Base-by-base conservation (phyloP, 2,797 vertebrate species). In the Smutsia temminckii region DNA sequence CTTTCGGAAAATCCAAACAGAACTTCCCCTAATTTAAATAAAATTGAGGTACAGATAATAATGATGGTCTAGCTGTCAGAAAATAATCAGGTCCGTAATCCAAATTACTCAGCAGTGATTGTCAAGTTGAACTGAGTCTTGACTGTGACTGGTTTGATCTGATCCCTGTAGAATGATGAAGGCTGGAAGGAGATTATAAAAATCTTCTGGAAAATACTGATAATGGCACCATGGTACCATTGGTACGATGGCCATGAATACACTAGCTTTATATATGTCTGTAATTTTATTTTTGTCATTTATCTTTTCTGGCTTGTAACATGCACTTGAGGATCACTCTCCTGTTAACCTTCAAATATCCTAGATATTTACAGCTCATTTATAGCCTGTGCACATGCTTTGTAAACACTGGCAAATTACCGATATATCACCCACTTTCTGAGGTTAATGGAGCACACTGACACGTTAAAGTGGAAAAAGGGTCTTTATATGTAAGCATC, bases 381-480 rank as follows among this genome's bases (percentile, higher is more conserved):
- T 85, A 46, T 11, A 74, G 20, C 61, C 80, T 72, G 46, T 88
- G 34, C 6, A 46, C 27, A 72, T 90, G 51, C 57, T n/a, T 85
- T 93, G 75, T 61, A 63, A 94, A 89, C 20, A 64, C 40, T 27
- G n/a, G 55, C 55, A 89, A 89, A 89, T 87, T 72, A 87, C 11
- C 2, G 61, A 63, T 23, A 25, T 2, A 68, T 21, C 42, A 74
- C 17, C n/a, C 8, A 14, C 42, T 72, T 69, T 46, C 34, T 53
- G 29, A 81, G 55, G 80, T 53, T 29, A 37, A 69, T 83, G 55
- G 66, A 32, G n/a, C 46, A 72, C 59, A 77, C 37, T 40, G 78
- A 89, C 57, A 34, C n/a, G 66, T 80, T 80, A 66, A 75, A 86
- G 37, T 53, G 66, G 85, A 93, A 96, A 93, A 96, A 81, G 42